phyloP scores from a whole-genome alignment of 2,797 vertebrate species.

The Lycodopsis pacificus region DNA sequence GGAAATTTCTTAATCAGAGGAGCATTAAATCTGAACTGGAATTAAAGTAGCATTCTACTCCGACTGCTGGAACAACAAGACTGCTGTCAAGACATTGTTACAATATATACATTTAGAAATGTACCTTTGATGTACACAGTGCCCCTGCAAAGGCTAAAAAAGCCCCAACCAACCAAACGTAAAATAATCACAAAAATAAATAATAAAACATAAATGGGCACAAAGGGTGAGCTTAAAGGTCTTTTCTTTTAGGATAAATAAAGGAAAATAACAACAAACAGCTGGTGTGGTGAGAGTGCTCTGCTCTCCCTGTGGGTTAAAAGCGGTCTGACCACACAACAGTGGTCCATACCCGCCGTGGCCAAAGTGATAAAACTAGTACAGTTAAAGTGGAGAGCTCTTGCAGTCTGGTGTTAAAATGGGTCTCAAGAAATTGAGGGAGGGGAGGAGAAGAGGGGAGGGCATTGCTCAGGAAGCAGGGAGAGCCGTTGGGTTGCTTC shows the following conservation, averaged over 20 bases:
- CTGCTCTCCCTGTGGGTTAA: slow-evolving; percentile 62
- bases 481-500: slow-evolving; percentile 33
- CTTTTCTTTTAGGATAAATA: slow-evolving; percentile 43
- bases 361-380: slow-evolving; percentile 43
- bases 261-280: slow-evolving; percentile 21
- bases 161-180: slow-evolving; percentile 55
- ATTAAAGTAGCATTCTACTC: slow-evolving; percentile 21
- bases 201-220: slow-evolving; percentile 74
- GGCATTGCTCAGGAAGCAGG: slow-evolving; percentile 17
- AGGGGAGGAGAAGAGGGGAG: not conserved
- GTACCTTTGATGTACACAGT: slow-evolving; percentile 52
- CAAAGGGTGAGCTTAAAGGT: slow-evolving; percentile 74
- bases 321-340: slow-evolving; percentile 49
- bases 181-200: slow-evolving; percentile 67
- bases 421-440: slow-evolving; percentile 44
- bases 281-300: slow-evolving; percentile 43
- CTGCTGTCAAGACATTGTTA: slow-evolving; percentile 38
- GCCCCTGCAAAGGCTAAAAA: slow-evolving; percentile 39
- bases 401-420: slow-evolving; percentile 64
- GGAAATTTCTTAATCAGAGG: slow-evolving; percentile 40
- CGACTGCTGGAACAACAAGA: slow-evolving; percentile 26
- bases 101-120: slow-evolving; percentile 18
- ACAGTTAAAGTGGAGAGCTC: slow-evolving; percentile 39
- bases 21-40: slow-evolving; percentile 34
- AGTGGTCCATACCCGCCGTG: slow-evolving; percentile 13